Evolutionary conservation across 2,797 vertebrate species (phyloP), one percentile per base, ranked within the genome.

Genomic region (Xenopus petersii): DNA sequence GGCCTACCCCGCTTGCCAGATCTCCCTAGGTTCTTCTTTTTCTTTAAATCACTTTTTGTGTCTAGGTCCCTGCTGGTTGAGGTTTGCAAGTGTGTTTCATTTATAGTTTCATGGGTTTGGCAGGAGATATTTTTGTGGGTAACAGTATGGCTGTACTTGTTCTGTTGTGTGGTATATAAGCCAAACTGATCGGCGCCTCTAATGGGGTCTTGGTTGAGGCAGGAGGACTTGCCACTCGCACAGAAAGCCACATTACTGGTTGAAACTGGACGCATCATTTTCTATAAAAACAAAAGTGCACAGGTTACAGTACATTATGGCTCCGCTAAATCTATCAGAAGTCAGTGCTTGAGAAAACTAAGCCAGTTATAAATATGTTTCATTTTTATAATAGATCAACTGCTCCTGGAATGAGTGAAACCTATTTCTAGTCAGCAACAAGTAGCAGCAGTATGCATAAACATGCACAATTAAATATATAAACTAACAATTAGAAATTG

Each of bases 201-300:
- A 88, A 94, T 93, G 61, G 84, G 86, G 72, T 99, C 96, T 81
- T 98, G 96, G 0, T 85, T 95, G 10, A 98, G 91, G 84, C 96
- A 98, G 15, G 96, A 96, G 62, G 95, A 93, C 85, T 96, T 92
- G 88, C 93, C 89, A 0, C 88, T 93, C 87, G 96, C 93, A 87
- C 95, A 98, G 91, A 95, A 98, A 81, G 95, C 94, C 66, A 91
- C 87, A 85, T 90, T 97, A 80, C 89, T 84, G 90, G 86, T 94
- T 76, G 94, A 90, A 86, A 97, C 96, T 75, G 96, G 96, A 84
- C 96, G 96, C 96, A 98, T 97, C 95, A 99, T 99, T 90, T 93
- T 97, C 92, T 93, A 90, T 75, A 67, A 84, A 70, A 83, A 30
- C 80, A 0, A 84, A 79, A 87, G 26, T 30, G 26, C 26, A 30